Base-by-base conservation (phyloP, 1,140 invertebrate species). In the Globodera ellingtonae region DNA sequence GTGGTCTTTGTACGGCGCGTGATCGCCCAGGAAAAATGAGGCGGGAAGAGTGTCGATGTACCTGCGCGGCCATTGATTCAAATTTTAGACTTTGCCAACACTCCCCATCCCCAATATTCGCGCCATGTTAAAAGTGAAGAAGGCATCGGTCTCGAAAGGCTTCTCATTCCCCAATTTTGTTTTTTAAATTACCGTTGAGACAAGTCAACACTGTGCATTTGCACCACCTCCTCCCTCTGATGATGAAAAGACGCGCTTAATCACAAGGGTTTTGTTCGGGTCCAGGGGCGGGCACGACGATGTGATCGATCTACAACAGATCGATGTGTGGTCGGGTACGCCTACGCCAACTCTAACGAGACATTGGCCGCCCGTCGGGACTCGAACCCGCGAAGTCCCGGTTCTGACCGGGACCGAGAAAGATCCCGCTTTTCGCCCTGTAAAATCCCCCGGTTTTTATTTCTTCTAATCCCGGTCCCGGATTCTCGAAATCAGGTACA, bases 1-100 rank as follows among this genome's bases (percentile, higher is more conserved):
- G 44, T 79, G 72, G 46, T 81, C 74, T 69, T 46, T 75, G 56
- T 81, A 79, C 24, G 67, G 56, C 18, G 80, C 65, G 44, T 52
- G 18, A 2, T 79, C 67, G n/a, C 76, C 80, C 35, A 79, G 6
- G 44, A 81, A 81, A 50, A 48, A n/a, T 21, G 70, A 70, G 5
- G 35, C 6, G 35, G 79, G 79, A 52, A 79, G 50, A 35, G 15
- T 52, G 71, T 79, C 70, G 15, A 79, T 67, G 72, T 76, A 79
- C 59, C 66, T 77, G 24, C 48, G 24, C 8, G 18, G 21, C 35
- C 35, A 35, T 35, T 35, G 35, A 35, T 35, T 35, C 35, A 35
- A n/a, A n/a, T 35, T 35, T 35, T 35, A 35, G 35, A 35, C 35
- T 35, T 35, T 35, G 35, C 35, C 35, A 35, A 35, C 35, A 35